Percentiles rank a stretch among this genome's conserved stretches.
Evolutionary conservation across 1,140 invertebrate genomes (phyloP).

Genomic region (Nephila pilipes): DNA sequence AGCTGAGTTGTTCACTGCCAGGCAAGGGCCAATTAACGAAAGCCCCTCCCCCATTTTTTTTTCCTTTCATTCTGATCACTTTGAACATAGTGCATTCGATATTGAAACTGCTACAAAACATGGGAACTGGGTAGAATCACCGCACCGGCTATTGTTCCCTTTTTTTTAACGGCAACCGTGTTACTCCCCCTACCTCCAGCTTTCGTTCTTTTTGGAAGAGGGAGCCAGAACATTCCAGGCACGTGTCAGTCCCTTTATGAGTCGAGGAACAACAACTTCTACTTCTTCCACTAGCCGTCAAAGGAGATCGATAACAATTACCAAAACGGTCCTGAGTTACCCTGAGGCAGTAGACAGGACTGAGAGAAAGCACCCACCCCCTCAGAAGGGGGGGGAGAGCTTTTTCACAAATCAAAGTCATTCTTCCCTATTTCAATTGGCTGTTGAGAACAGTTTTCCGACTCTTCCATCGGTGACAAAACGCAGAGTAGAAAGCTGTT

Average conservation of each 20-base stretch:
- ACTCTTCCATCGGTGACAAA: neutral
- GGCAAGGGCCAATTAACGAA: neutral
- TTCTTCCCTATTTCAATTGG: constrained; percentile 23
- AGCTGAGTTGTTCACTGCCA: too few species aligned
- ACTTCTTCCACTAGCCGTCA: neutral
- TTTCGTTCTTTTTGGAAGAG: too few species aligned
- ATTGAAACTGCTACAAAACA: constrained; percentile 21
- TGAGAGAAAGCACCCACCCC: neutral
- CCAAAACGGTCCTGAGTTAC: constrained; percentile 1
- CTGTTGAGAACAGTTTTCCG: neutral
- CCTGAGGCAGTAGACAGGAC: neutral
- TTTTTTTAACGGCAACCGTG: neutral
- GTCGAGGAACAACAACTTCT: constrained; percentile 44
- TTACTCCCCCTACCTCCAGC: too few species aligned
- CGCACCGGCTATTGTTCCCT: neutral
- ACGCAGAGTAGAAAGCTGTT: constrained; percentile 3
- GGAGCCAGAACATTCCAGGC: neutral
- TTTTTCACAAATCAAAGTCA: constrained; percentile 60
- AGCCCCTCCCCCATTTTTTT: neutral
- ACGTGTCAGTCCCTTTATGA: constrained; percentile 40
- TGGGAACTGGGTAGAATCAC: neutral
- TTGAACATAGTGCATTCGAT: neutral
- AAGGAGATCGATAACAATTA: constrained; percentile 44
- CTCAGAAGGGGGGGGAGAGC: too few species aligned
- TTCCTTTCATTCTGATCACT: neutral